Conservation (phyloP, 2,888 invertebrate species). For the Alcis repandata region DNA sequence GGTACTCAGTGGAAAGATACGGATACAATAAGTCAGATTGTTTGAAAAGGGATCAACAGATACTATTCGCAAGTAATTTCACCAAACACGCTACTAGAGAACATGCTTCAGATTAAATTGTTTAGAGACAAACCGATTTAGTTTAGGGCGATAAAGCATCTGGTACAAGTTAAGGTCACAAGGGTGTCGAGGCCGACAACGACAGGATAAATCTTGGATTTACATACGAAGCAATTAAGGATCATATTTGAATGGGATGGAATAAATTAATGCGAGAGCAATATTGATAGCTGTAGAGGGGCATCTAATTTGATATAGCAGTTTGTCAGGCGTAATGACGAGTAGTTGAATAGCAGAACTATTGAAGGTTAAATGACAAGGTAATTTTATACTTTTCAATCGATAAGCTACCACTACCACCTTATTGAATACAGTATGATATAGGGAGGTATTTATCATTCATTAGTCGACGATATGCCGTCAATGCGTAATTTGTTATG, state of each 20-base stretch:
- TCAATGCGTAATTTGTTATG: too few species aligned
- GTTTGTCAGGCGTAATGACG: neutral
- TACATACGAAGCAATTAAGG: slow-evolving; percentile 14
- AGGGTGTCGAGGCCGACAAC: slow-evolving; percentile 9
- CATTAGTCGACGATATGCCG: too few species aligned
- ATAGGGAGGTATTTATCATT: too few species aligned
- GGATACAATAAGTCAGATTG: slow-evolving; percentile 3
- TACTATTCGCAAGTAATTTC: slow-evolving; percentile 25
- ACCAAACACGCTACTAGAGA: slow-evolving; percentile 24
- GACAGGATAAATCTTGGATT: slow-evolving; percentile 22
- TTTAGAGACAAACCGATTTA: slow-evolving; percentile 24
- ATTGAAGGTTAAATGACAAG: neutral
- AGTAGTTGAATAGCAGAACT: neutral
- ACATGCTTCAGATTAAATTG: slow-evolving; percentile 32
- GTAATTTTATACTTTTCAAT: neutral
- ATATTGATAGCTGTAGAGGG: neutral
- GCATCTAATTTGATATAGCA: neutral
- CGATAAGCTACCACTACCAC: too few species aligned
- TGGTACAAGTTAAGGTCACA: slow-evolving; percentile 27
- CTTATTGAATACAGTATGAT: too few species aligned
- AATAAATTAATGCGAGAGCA: slow-evolving; percentile 7
- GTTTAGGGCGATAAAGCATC: slow-evolving; percentile 26
- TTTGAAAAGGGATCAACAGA: slow-evolving; percentile 4
- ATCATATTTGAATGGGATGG: slow-evolving; percentile 18
- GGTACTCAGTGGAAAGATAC: neutral